A percentile compares a stretch with the other conserved stretches of the same genome.
These are phyloP conservation scores for Dusona sp. DNA, from an alignment of 2,888 invertebrate species.

Conservation along the genomic window DNA sequence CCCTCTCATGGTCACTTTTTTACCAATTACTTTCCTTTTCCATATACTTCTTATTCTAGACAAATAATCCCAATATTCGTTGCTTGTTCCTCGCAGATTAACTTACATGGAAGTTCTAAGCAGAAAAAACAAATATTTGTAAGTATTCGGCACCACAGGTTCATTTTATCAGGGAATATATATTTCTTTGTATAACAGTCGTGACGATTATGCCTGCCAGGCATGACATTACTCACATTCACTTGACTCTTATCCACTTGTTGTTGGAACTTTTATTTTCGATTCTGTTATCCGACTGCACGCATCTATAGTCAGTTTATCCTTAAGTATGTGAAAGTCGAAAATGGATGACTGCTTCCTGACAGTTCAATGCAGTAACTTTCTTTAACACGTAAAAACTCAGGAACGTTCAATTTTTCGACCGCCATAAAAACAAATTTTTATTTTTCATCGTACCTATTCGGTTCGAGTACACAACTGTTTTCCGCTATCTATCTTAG, in stretches of 20 bases:
- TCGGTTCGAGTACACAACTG: background rate
- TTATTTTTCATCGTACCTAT: background rate
- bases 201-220: background rate
- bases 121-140: slow-evolving; percentile 1
- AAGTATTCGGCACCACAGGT: background rate
- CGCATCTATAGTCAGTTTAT: background rate
- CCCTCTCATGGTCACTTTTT: slow-evolving; percentile 60
- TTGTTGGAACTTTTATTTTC: slow-evolving; percentile 13
- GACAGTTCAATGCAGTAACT: background rate
- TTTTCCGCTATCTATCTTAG: background rate
- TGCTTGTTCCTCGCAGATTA: background rate
- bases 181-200: background rate
- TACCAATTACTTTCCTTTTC: slow-evolving; percentile 34
- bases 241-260: background rate
- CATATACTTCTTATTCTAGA: slow-evolving; percentile 33
- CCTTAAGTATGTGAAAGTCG: slow-evolving; percentile 37
- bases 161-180: slow-evolving; percentile 13
- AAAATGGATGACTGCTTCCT: slow-evolving; percentile 7
- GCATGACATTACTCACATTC: slow-evolving; percentile 13
- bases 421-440: background rate
- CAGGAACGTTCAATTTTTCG: background rate
- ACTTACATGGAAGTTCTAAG: background rate
- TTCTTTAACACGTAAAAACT: slow-evolving; percentile 2
- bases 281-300: background rate
- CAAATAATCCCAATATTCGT: slow-evolving; percentile 51